Base-by-base conservation (phyloP, 2,888 invertebrate genomes). In the Apamea anceps region DNA sequence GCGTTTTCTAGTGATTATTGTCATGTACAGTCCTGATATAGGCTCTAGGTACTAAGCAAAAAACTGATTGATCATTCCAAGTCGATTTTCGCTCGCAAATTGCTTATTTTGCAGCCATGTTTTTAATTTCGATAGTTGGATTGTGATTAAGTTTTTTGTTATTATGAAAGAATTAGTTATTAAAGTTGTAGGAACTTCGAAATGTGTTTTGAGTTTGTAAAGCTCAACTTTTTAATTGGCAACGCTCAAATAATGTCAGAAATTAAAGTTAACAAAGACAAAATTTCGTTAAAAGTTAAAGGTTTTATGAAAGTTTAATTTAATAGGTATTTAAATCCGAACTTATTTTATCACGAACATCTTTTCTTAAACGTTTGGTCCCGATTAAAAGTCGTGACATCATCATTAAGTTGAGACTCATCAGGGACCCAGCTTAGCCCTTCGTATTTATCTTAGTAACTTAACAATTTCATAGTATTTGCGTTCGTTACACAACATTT, bases 391-490 rank as follows among this genome's bases (percentile, higher is more conserved):
- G 84, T 88, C 86, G 82, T 87, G 89, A 87, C 86, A 51, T 86
- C 87, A 86, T 84, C 84, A 79, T 86, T 76, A 83, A 79, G 82
- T 77, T 71, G 45, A 70, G 72, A 73, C 68, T 79, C 84, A 81
- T 89, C 84, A 81, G 75, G 80, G 79, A 60, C 48, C 68, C 79
- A 78, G 77, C 90, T 90, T 91, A 89, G 89, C 89, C 90, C 88
- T 91, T 92, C 90, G 91, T 93, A 92, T 93, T 92, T 94, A 92
- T 91, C 93, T 93, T 93, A 90, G 92, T 91, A 92, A 91, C 90
- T 92, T 93, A 92, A 93, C 92, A 94, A 93, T 93, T 93, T 93
- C 92, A 93, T 93, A 93, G 92, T 92, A 90, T 94, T 94, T 94
- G 92, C 91, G 90, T 93, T 93, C 92, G 92, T 93, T 93, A 92